Percentiles rank a stretch among this genome's conserved stretches.
phyloP scores from a whole-genome alignment of 1,140 invertebrate genomes.

The Drosophila truncata region DNA sequence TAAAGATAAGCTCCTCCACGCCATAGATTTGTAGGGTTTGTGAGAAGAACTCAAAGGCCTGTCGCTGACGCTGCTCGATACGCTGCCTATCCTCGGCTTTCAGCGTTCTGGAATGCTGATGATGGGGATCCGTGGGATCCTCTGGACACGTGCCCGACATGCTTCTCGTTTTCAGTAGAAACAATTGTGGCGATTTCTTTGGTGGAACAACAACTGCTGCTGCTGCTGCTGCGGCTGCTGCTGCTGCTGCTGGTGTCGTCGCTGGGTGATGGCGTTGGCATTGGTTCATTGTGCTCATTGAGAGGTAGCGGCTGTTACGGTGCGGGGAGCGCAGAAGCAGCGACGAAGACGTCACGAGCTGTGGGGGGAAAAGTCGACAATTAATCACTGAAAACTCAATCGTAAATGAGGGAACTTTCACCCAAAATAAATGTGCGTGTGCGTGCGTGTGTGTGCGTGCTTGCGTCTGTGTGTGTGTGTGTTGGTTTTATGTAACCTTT shows the following conservation, averaged over 20 bases:
- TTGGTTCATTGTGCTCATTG: constrained; percentile 11
- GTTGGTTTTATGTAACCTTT: constrained; percentile 47
- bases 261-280: constrained; percentile 8
- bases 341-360: constrained; percentile 22
- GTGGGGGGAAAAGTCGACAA: constrained; percentile 2
- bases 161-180: not conserved
- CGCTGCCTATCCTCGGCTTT: not conserved
- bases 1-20: constrained; percentile 92
- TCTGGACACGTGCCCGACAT: constrained; percentile 1
- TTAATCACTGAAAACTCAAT: not conserved
- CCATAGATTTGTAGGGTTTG: constrained; percentile 87
- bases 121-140: not conserved
- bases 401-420: constrained; percentile 11
- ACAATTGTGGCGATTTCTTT: constrained; percentile 1
- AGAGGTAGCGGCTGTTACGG: not conserved
- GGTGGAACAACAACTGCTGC: not conserved
- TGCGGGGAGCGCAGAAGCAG: constrained; percentile 10
- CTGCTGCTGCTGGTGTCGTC: not conserved
- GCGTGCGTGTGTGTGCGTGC: not conserved
- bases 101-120: not conserved
- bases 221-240: too few species aligned
- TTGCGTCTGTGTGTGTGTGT: not conserved
- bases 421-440: constrained; percentile 20
- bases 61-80: constrained; percentile 30
- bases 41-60: constrained; percentile 69